Evolutionary conservation across 2,113 vertebrate genomes (phyloP).

Genomic region (Gallinago undulata): DNA sequence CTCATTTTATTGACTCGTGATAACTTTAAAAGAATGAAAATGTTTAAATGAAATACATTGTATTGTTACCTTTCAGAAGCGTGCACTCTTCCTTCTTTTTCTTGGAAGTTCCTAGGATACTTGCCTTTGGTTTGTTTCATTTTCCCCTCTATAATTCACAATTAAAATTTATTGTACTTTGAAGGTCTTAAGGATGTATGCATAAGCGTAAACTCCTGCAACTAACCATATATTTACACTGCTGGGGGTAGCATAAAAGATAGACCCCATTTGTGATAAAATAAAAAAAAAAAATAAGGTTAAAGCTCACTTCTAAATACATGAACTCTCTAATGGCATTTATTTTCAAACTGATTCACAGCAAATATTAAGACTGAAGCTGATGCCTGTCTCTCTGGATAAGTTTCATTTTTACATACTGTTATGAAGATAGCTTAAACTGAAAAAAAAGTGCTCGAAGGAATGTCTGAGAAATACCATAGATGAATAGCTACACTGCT

Average conservation of each 20-base stretch:
- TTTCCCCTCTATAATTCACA: neutral
- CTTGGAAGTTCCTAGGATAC: neutral
- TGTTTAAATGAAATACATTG: neutral
- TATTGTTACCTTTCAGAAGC: neutral
- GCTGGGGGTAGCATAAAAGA: neutral
- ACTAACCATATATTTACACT: neutral
- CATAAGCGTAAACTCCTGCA: neutral
- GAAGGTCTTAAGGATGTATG: neutral
- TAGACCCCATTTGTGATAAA: neutral
- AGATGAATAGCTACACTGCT: neutral
- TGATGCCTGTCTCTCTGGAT: neutral
- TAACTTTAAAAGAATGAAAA: neutral
- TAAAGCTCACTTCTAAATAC: neutral
- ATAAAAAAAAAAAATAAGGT: neutral
- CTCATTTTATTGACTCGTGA: neutral
- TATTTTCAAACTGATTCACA: slow-evolving; percentile 1
- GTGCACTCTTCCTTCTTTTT: neutral
- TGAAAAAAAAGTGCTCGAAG: neutral
- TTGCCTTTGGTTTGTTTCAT: neutral
- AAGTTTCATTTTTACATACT: neutral
- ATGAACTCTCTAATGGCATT: neutral
- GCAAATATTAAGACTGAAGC: neutral
- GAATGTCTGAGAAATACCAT: neutral
- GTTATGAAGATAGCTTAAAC: neutral
- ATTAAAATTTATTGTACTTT: neutral